Conservation (phyloP, 2,888 invertebrate genomes). For the Idaea aversata region DNA sequence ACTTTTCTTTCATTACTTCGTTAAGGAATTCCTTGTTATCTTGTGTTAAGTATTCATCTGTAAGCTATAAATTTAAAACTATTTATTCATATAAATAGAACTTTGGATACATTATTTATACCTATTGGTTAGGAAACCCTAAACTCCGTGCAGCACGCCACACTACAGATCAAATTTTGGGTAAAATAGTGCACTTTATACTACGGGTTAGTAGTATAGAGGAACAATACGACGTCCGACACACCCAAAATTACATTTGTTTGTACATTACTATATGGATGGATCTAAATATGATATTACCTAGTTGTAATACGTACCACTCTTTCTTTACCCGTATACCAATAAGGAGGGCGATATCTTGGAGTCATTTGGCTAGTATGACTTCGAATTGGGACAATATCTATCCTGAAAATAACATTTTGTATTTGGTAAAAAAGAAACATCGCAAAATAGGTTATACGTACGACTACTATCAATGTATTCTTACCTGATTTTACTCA, state of each 20-base stretch:
- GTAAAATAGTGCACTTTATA: too few species aligned
- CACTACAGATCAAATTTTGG: too few species aligned
- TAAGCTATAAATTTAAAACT: slow-evolving; percentile 64
- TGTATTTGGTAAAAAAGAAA: slow-evolving; percentile 5
- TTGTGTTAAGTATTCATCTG: slow-evolving; percentile 85
- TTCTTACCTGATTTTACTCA: slow-evolving; percentile 56
- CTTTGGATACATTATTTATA: neutral
- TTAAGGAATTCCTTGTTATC: slow-evolving; percentile 91
- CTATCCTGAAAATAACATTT: slow-evolving; percentile 49
- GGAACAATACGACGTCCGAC: too few species aligned
- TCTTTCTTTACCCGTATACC: slow-evolving; percentile 85
- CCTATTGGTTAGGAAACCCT: too few species aligned
- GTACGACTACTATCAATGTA: neutral
- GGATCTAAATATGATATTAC: neutral
- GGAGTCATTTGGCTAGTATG: slow-evolving; percentile 57
- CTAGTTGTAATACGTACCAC: slow-evolving; percentile 72
- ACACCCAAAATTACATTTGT: too few species aligned
- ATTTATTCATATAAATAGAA: neutral
- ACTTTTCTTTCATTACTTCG: slow-evolving; percentile 86
- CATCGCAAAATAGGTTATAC: neutral
- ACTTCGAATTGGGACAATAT: slow-evolving; percentile 41
- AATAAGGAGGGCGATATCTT: slow-evolving; percentile 85
- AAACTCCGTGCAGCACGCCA: too few species aligned
- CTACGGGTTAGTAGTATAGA: too few species aligned
- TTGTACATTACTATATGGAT: too few species aligned